phyloP scores from a whole-genome alignment of 2,113 vertebrate species.

The Ptilonorhynchus violaceus region DNA sequence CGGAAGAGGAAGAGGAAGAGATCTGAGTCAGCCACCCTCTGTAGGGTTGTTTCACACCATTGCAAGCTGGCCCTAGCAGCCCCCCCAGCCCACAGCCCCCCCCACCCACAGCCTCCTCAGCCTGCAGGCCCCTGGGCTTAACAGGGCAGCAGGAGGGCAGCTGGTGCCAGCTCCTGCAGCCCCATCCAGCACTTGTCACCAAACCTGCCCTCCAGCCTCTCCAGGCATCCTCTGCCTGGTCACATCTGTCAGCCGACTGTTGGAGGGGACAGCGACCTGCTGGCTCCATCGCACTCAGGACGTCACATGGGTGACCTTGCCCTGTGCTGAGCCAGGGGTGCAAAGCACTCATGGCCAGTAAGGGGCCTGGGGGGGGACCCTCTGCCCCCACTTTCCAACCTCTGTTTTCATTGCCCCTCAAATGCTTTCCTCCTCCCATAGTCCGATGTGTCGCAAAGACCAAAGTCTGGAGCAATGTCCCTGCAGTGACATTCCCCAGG shows the following conservation, averaged over 20 bases:
- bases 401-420: background rate
- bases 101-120: background rate
- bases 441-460: background rate
- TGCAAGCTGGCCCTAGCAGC: background rate
- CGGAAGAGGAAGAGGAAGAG: background rate
- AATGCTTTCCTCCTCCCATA: rapidly evolving
- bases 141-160: rapidly evolving
- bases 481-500: rapidly evolving
- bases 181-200: background rate
- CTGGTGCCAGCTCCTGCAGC: background rate
- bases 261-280: background rate
- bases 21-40: background rate
- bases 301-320: background rate
- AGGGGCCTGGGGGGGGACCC: background rate
- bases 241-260: background rate
- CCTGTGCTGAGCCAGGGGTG: background rate
- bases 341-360: background rate
- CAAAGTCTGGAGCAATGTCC: background rate
- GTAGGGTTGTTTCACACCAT: too few relatives aligned
- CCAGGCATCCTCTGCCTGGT: background rate
- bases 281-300: background rate
- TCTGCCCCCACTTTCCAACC: background rate
- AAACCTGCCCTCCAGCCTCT: background rate
- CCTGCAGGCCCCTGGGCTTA: background rate
- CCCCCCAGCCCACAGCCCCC: background rate